Base-by-base conservation (phyloP, 2,113 vertebrate genomes). In the Nothobranchius kuhntae region DNA sequence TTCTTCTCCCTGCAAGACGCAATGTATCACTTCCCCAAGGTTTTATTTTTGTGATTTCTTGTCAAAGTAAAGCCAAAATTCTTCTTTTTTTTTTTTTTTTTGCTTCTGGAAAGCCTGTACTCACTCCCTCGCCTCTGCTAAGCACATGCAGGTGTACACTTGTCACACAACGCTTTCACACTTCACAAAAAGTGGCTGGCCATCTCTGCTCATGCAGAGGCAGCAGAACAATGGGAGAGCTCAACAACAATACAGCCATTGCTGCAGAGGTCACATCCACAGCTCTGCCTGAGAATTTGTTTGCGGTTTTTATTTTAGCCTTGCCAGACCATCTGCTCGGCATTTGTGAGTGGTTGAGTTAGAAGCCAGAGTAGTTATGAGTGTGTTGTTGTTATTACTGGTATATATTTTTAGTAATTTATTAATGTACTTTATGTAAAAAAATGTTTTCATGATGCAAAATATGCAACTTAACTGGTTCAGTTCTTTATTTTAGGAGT, bases 241-340 rank as follows among this genome's bases (percentile, higher is more conserved):
- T 58, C 30, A 14, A 62, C 65, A 63, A 60, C 48, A 76, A 62
- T 65, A 35, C 46, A 21, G 68, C 1, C 38, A 55, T 68, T 73
- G 71, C 69, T 77, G 51, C 69, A 4, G 65, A 75, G 85, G 82
- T 84, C 83, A 73, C 74, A 65, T 59, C 68, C 71, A 76, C 74
- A 62, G 79, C 30, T 40, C 71, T 86, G 84, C 83, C 80, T 87
- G 85, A 82, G 87, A 78, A 77, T 87, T 86, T 86, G 75, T 81
- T 57, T 61, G 77, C 68, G n/a, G 79, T 87, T 82, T 57, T 90
- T 73, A 86, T 87, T 87, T 87, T 40, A 75, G 68, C 58, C 36
- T 45, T 78, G 75, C 79, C 89, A 82, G 78, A 77, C 82, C 91
- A 91, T 93, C 89, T 92, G 88, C 83, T 87, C 73, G 38, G 80